phyloP scores from a whole-genome alignment of 1,140 invertebrate species.

The Penaeus indicus region DNA sequence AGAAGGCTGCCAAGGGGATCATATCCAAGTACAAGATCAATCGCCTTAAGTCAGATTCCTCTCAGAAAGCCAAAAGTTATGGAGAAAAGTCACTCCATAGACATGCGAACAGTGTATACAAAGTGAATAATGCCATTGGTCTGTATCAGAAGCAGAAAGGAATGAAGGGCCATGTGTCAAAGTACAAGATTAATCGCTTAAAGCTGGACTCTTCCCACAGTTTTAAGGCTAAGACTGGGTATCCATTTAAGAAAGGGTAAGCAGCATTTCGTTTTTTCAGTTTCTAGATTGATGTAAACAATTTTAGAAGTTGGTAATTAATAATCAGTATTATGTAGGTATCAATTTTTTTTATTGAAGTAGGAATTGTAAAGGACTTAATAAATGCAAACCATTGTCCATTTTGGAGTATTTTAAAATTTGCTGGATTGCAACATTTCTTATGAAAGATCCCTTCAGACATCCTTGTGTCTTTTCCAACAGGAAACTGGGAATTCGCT shows the following conservation, averaged over 20 bases:
- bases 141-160: slow-evolving; percentile 43
- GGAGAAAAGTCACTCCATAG: too few relatives aligned
- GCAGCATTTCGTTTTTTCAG: background rate
- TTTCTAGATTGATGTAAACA: background rate
- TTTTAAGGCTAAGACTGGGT: background rate
- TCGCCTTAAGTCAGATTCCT: slow-evolving; percentile 33
- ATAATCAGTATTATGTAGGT: too few relatives aligned
- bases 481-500: slow-evolving; percentile 27
- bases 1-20: slow-evolving; percentile 50
- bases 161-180: slow-evolving; percentile 47
- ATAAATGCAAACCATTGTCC: too few relatives aligned
- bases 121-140: slow-evolving; percentile 1
- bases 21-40: slow-evolving; percentile 57
- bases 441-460: too few relatives aligned
- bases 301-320: too few relatives aligned
- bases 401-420: too few relatives aligned
- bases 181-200: slow-evolving; percentile 51
- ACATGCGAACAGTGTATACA: slow-evolving; percentile 31
- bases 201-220: slow-evolving; percentile 17
- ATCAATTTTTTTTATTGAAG: too few relatives aligned
- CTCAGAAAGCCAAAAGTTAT: background rate
- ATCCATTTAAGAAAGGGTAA: slow-evolving; percentile 9
- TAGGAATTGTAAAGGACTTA: too few relatives aligned
- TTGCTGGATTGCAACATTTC: too few relatives aligned
- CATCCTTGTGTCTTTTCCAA: too few relatives aligned